Evolutionary conservation across 2,888 invertebrate species (phyloP).

Genomic region (Nomada fabriciana): DNA sequence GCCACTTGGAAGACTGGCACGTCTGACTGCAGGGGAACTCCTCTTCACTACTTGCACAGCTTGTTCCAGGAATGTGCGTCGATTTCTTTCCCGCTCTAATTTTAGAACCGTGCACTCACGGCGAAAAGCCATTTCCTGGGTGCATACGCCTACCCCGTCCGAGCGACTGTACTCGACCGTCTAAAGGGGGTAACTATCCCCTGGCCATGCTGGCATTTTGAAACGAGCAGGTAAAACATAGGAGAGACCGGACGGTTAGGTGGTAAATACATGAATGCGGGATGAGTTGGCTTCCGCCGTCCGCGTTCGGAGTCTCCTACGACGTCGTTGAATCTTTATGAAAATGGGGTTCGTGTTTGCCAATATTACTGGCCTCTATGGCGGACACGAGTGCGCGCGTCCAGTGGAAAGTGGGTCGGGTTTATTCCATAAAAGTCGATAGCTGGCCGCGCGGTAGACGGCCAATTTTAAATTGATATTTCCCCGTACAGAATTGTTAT

Average conservation of each 20-base stretch:
- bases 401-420: constrained; percentile 40
- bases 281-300: constrained; percentile 45
- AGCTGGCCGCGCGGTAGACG: constrained; percentile 16
- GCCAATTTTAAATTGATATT: constrained; percentile 59
- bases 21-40: constrained; percentile 72
- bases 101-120: constrained; percentile 45
- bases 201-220: constrained; percentile 50
- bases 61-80: constrained; percentile 77
- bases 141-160: constrained; percentile 6
- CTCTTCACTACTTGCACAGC: constrained; percentile 70
- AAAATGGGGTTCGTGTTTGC: constrained; percentile 62
- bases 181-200: constrained; percentile 46
- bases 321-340: constrained; percentile 67
- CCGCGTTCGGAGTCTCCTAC: constrained; percentile 34
- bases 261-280: constrained; percentile 68
- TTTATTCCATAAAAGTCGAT: constrained; percentile 46
- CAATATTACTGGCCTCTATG: constrained; percentile 48
- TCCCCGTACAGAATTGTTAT: neutral
- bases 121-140: constrained; percentile 42
- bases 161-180: constrained; percentile 17
- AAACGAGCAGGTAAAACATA: constrained; percentile 38
- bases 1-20: constrained; percentile 65
- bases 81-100: constrained; percentile 74
- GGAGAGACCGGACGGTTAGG: constrained; percentile 57
- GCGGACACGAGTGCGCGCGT: constrained; percentile 24